A percentile compares a stretch with the other conserved stretches of the same genome.
Evolutionary conservation across 2,113 vertebrate species (phyloP).

Genomic region (Leptosomus discolor): DNA sequence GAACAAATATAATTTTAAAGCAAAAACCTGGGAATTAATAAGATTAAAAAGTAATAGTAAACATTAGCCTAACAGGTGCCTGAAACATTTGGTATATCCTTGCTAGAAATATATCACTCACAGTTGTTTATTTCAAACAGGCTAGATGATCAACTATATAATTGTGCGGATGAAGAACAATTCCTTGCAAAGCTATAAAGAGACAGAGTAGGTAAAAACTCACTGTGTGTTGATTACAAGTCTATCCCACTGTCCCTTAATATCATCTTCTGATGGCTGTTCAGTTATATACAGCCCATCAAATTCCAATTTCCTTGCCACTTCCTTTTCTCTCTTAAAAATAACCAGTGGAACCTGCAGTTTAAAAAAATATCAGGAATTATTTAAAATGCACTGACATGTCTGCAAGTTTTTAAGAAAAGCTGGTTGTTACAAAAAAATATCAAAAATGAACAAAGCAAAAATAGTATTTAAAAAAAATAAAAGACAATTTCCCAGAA

Average conservation of each 20-base stretch:
- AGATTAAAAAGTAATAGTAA: background rate
- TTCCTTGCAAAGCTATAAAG: background rate
- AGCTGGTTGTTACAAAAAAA: background rate
- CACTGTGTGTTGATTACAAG: slow-evolving; percentile 97
- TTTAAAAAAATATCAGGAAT: background rate
- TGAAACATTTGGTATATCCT: background rate
- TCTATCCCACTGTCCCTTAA: slow-evolving; percentile 97
- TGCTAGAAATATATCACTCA: background rate
- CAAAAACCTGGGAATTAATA: background rate
- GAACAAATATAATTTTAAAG: background rate
- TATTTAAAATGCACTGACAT: background rate
- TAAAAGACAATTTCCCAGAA: background rate
- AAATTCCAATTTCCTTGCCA: slow-evolving; percentile 95
- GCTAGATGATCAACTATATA: background rate
- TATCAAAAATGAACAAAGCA: background rate
- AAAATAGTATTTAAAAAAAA: background rate
- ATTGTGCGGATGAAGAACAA: background rate
- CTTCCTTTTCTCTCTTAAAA: slow-evolving; percentile 96
- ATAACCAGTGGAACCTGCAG: slow-evolving; percentile 91
- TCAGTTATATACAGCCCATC: slow-evolving; percentile 96
- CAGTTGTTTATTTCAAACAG: background rate
- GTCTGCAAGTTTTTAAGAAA: background rate
- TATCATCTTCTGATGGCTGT: slow-evolving; percentile 95
- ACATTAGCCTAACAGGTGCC: background rate
- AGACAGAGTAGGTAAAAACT: slow-evolving; percentile 63